A percentile compares a stretch with the other conserved stretches of the same genome.
These are phyloP conservation scores for Sogatella furcifera DNA, from an alignment of 1,140 invertebrate genomes.

Conservation along the genomic window DNA sequence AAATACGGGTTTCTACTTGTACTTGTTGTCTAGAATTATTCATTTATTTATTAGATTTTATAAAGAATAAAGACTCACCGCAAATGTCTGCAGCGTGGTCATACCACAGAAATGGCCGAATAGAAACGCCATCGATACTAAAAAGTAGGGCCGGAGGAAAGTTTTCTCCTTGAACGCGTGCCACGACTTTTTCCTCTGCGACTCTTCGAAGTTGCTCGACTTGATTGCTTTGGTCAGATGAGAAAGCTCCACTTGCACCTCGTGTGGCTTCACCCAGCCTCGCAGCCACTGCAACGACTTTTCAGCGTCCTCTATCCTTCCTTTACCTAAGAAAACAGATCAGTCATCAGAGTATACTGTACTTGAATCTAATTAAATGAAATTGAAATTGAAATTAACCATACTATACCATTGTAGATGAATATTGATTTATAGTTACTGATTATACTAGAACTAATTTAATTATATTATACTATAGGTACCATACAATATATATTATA, in stretches of 20 bases:
- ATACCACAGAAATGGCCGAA: conserved; percentile 58
- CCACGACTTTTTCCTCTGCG: conserved; percentile 23
- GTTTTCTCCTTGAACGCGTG: conserved; percentile 37
- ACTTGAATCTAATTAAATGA: too few relatives aligned
- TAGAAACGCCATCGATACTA: conserved; percentile 53
- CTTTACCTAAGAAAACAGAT: conserved; percentile 24
- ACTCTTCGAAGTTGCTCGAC: conserved; percentile 7
- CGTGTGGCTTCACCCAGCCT: conserved; percentile 44
- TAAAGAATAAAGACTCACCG: conserved; percentile 34
- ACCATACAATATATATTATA: too few relatives aligned
- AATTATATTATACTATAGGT: too few relatives aligned
- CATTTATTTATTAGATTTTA: too few relatives aligned
- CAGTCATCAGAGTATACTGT: too few relatives aligned
- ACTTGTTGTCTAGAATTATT: too few relatives aligned
- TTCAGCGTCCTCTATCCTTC: conserved; percentile 35
- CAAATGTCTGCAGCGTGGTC: conserved; percentile 57
- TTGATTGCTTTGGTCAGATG: conserved; percentile 33
- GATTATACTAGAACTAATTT: too few relatives aligned
- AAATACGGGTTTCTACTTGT: too few relatives aligned
- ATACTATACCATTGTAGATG: too few relatives aligned
- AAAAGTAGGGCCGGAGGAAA: conserved; percentile 48
- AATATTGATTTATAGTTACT: too few relatives aligned
- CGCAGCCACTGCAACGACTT: conserved; percentile 49
- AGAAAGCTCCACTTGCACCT: conserved; percentile 43
- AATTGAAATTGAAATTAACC: too few relatives aligned